Evolutionary conservation across 1,140 invertebrate genomes (phyloP).

Genomic region (Araneus ventricosus): DNA sequence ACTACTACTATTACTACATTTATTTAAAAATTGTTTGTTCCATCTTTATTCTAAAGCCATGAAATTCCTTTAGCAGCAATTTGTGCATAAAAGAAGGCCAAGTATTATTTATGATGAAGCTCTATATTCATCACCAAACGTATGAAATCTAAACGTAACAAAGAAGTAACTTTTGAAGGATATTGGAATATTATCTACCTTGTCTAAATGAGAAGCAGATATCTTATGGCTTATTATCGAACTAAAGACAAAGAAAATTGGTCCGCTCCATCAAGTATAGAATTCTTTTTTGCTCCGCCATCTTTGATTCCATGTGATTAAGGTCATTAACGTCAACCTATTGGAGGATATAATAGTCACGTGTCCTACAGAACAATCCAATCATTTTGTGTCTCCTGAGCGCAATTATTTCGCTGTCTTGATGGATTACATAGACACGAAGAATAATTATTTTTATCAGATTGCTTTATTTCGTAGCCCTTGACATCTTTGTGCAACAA

Average conservation of each 20-base stretch:
- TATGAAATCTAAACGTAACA: background rate
- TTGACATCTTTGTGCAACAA: background rate
- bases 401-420: conserved; percentile 36
- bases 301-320: conserved; percentile 39
- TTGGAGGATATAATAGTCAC: conserved; percentile 48
- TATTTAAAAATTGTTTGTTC: too few species aligned
- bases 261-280: background rate
- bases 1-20: too few species aligned
- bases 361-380: conserved; percentile 16
- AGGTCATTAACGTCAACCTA: conserved; percentile 35
- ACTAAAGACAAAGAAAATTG: background rate
- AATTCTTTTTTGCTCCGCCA: background rate
- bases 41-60: too few species aligned
- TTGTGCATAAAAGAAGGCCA: too few species aligned
- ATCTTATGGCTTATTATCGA: background rate
- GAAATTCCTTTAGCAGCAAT: too few species aligned
- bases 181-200: background rate
- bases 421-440: conserved; percentile 4
- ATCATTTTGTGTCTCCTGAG: conserved; percentile 40
- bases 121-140: too few species aligned
- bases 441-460: background rate
- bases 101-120: too few species aligned
- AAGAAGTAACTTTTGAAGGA: background rate
- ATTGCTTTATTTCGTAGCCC: background rate
- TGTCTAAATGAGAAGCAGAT: background rate